phyloP scores from a whole-genome alignment of 2,113 vertebrate species.

The Saimiri boliviensis region DNA sequence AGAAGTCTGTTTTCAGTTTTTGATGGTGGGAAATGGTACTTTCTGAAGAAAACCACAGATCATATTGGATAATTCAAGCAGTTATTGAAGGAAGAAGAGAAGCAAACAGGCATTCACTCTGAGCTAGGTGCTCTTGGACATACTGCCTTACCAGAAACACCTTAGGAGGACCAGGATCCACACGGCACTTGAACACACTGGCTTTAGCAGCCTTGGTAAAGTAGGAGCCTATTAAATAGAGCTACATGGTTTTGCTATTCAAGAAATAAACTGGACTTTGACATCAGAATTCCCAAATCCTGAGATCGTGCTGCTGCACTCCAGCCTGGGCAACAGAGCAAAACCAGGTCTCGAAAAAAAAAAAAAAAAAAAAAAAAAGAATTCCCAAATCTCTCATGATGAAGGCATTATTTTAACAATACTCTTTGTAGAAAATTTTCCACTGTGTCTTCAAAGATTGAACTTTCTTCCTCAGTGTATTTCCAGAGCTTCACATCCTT shows the following conservation, averaged over 20 bases:
- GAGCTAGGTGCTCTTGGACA: neutral
- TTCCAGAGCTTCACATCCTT: neutral
- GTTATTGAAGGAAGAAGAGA: neutral
- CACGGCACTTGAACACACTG: neutral
- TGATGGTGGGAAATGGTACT: neutral
- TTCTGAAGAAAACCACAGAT: neutral
- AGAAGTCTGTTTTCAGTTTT: neutral
- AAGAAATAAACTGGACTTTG: neutral
- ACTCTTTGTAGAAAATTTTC: neutral
- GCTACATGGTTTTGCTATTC: neutral
- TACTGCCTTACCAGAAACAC: neutral
- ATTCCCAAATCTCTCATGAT: neutral
- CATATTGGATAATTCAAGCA: neutral
- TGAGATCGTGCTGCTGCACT: too few relatives aligned
- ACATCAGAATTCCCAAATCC: neutral
- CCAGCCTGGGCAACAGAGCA: too few relatives aligned
- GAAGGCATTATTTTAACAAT: conserved; percentile 5
- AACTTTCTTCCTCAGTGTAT: neutral
- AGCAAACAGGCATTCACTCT: neutral
- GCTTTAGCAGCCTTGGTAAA: neutral
- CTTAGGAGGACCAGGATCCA: neutral
- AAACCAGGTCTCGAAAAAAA: too few relatives aligned
- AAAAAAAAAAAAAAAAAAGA: neutral
- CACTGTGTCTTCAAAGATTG: neutral
- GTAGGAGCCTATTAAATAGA: neutral